Conservation (phyloP, 2,113 vertebrate species). For the Motacilla alba region DNA sequence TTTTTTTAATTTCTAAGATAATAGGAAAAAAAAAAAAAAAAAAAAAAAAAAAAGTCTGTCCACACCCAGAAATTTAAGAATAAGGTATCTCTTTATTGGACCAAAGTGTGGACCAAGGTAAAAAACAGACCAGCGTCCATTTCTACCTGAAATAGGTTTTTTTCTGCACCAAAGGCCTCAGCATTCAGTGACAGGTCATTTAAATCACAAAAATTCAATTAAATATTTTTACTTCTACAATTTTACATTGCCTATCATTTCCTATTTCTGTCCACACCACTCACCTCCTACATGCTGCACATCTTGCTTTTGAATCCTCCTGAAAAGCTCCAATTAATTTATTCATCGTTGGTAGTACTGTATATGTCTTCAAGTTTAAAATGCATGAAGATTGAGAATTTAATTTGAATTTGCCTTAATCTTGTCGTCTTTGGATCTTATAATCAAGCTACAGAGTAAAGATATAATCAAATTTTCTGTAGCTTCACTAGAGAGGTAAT, state of each 20-base stretch:
- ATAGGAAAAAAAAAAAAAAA: not conserved
- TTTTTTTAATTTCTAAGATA: not conserved
- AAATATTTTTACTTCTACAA: not conserved
- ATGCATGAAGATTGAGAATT: not conserved
- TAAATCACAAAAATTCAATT: not conserved
- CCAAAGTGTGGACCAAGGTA: not conserved
- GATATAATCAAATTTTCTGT: not conserved
- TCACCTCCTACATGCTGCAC: not conserved
- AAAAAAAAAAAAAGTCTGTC: not conserved
- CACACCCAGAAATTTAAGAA: not conserved
- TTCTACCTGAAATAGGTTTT: not conserved
- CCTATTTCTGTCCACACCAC: not conserved
- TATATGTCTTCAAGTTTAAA: not conserved
- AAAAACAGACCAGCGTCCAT: not conserved
- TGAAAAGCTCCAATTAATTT: not conserved
- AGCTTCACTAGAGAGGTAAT: not conserved
- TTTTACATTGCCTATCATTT: not conserved
- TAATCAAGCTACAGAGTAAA: not conserved
- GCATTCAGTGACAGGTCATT: not conserved
- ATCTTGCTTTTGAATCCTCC: not conserved
- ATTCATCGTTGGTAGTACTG: not conserved
- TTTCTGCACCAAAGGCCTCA: not conserved
- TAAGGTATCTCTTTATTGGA: not conserved
- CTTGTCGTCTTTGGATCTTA: not conserved
- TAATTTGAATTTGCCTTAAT: not conserved